phyloP scores from a whole-genome alignment of 2,888 invertebrate species.

The Oligia strigilis region DNA sequence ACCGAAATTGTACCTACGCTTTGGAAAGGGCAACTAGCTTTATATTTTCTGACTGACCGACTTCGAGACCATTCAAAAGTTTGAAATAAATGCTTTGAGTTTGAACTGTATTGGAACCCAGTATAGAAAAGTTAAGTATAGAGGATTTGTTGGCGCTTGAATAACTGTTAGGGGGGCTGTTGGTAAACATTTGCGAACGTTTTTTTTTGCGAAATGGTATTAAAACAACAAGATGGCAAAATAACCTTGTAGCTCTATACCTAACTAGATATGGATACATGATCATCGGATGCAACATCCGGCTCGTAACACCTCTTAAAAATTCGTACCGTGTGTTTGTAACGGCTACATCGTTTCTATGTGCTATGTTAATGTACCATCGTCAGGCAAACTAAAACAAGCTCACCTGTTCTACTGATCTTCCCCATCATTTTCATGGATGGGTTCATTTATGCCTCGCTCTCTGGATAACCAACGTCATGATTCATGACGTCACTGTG shows the following conservation, averaged over 20 bases:
- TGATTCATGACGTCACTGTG: background rate
- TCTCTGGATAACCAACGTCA: background rate
- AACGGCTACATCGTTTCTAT: background rate
- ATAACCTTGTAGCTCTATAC: background rate
- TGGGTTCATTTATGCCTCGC: background rate
- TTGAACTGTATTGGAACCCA: background rate
- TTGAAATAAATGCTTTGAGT: no score
- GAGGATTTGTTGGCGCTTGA: background rate
- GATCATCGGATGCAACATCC: constrained; percentile 1
- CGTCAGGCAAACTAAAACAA: background rate
- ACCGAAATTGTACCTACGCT: no score
- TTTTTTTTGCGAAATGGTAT: background rate
- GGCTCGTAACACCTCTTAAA: background rate
- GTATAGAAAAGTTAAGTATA: background rate
- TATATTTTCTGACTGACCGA: no score
- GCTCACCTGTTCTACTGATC: background rate
- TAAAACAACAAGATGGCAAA: background rate
- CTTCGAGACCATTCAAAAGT: no score
- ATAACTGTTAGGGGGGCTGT: background rate
- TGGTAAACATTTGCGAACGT: background rate
- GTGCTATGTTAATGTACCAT: no score
- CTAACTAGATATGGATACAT: background rate
- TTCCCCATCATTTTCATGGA: background rate
- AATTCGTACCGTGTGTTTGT: background rate
- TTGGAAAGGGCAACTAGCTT: no score